Conservation (phyloP, 2,888 invertebrate genomes). For the Noctuana brunneofusca region DNA sequence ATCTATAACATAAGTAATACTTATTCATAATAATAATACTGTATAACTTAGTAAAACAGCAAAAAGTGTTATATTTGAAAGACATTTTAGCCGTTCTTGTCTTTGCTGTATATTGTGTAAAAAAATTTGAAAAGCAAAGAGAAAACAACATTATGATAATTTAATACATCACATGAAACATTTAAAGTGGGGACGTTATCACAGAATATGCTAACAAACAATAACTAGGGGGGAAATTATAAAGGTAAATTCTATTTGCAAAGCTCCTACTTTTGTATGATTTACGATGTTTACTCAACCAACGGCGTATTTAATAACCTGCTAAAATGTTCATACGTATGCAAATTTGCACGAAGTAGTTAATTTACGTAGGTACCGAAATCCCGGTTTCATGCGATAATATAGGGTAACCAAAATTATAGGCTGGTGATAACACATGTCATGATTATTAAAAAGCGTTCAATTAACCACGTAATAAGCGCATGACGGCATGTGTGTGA, state of each 20-base stretch:
- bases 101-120: no score
- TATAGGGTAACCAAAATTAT: slow-evolving; percentile 9
- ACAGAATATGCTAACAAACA: slow-evolving; percentile 24
- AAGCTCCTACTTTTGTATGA: slow-evolving; percentile 68
- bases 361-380: slow-evolving; percentile 48
- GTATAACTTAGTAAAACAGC: no score
- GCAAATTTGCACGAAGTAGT: slow-evolving; percentile 48
- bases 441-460: slow-evolving; percentile 17
- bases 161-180: no score
- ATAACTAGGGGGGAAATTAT: slow-evolving; percentile 56
- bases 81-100: no score
- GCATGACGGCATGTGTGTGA: neutral
- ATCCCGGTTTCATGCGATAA: slow-evolving; percentile 7
- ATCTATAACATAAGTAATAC: no score
- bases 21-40: no score
- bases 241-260: slow-evolving; percentile 68
- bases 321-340: slow-evolving; percentile 55
- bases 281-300: slow-evolving; percentile 70
- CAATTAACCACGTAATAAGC: neutral
- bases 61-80: no score
- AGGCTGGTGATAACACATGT: slow-evolving; percentile 13
- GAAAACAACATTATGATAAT: no score
- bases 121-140: no score
- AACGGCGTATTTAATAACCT: slow-evolving; percentile 69
- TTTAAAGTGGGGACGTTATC: neutral